Percentiles rank a stretch among this genome's conserved stretches.
Conservation (phyloP, 1,140 invertebrate genomes). For the Diabrotica virgifera region DNA sequence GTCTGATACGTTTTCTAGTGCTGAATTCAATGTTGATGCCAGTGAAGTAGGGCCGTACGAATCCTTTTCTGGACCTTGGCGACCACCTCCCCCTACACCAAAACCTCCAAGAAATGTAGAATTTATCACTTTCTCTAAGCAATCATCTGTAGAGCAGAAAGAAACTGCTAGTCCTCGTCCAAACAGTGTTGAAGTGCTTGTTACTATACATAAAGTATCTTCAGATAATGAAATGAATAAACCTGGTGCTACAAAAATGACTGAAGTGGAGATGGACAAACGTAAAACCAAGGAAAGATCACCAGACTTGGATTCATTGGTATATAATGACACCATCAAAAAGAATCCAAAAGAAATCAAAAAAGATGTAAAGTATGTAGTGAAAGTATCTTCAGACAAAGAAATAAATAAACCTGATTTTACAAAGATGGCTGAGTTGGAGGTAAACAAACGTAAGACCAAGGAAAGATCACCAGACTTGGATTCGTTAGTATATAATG, state of each 20-base stretch:
- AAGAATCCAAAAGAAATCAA: not conserved
- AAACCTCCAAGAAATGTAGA: not conserved
- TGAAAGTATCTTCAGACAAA: not conserved
- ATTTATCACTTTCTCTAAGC: not conserved
- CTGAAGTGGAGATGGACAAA: not conserved
- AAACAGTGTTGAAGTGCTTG: not conserved
- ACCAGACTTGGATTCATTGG: slow-evolving; percentile 5
- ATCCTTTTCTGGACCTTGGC: not conserved
- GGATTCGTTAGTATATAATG: slow-evolving; percentile 9
- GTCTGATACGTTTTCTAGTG: slow-evolving; percentile 23
- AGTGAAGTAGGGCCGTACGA: slow-evolving; percentile 7
- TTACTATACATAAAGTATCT: not conserved
- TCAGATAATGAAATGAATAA: not conserved
- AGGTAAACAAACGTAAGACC: not conserved
- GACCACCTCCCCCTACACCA: not conserved
- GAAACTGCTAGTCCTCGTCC: not conserved
- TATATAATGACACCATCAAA: slow-evolving; percentile 6
- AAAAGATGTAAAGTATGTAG: too few species aligned
- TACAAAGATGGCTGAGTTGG: too few species aligned
- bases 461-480: too few species aligned
- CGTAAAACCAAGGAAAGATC: too few species aligned
- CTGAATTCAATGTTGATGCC: slow-evolving; percentile 29
- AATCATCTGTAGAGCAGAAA: not conserved
- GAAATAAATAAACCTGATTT: not conserved
- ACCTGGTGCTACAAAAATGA: not conserved